Conservation (phyloP, 2,797 vertebrate species). For the Crax fasciolata region DNA sequence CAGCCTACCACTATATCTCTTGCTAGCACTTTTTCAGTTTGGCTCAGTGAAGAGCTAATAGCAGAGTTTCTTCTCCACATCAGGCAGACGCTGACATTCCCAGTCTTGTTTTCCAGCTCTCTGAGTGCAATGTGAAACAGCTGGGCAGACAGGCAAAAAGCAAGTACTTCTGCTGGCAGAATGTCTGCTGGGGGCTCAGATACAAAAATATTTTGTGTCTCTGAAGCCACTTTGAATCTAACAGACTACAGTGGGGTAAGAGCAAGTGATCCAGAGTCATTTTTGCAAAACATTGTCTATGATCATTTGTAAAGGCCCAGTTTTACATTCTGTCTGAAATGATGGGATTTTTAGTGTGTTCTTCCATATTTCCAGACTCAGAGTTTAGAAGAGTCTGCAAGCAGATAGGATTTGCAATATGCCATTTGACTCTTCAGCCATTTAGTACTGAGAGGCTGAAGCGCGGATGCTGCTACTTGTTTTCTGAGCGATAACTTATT, state of each 20-base stretch:
- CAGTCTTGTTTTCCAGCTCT: neutral
- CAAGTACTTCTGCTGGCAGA: neutral
- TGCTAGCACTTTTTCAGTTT: neutral
- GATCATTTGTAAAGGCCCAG: rapidly evolving
- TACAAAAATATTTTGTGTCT: neutral
- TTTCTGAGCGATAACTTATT: neutral
- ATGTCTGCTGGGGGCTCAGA: neutral
- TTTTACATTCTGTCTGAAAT: neutral
- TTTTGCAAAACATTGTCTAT: neutral
- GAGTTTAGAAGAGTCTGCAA: neutral
- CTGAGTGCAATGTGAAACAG: rapidly evolving
- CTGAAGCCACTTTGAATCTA: neutral
- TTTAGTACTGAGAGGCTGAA: neutral
- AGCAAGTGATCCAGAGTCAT: neutral
- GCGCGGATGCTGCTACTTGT: neutral
- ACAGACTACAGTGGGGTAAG: neutral
- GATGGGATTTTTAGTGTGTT: neutral
- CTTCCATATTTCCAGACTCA: neutral
- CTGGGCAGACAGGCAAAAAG: neutral
- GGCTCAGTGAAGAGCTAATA: neutral
- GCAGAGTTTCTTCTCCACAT: neutral
- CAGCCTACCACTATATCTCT: neutral
- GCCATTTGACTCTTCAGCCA: neutral
- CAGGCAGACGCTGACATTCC: rapidly evolving
- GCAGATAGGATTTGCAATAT: neutral